Percentiles rank a stretch among this genome's conserved stretches.
Evolutionary conservation across 2,888 invertebrate species (phyloP).

Genomic region (Polyommatus icarus): DNA sequence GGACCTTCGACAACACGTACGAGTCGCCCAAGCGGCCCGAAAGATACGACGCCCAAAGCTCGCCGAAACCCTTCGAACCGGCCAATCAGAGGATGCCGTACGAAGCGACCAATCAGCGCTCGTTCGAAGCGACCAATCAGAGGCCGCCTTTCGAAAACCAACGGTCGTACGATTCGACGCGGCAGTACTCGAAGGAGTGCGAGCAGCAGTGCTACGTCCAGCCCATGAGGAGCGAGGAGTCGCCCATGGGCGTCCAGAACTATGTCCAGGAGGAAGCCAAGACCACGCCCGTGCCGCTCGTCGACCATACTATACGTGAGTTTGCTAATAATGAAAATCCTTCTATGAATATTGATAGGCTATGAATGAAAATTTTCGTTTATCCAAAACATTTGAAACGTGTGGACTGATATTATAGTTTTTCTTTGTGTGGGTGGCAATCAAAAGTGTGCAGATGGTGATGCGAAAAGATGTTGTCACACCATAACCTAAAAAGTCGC

Average conservation of each 20-base stretch:
- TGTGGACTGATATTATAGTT: too few species aligned
- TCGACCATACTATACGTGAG: conserved; percentile 62
- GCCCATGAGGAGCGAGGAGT: conserved; percentile 55
- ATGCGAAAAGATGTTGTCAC: too few species aligned
- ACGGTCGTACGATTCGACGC: conserved; percentile 40
- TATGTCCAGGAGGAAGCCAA: conserved; percentile 50
- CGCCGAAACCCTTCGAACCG: conserved; percentile 27
- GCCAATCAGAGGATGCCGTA: conserved; percentile 36
- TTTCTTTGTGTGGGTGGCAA: too few species aligned
- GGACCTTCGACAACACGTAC: conserved; percentile 37
- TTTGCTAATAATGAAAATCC: conserved; percentile 34
- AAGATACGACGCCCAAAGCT: conserved; percentile 35
- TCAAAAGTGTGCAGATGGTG: too few species aligned
- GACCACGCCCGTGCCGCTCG: conserved; percentile 48
- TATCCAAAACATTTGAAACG: too few species aligned
- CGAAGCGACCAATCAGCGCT: conserved; percentile 44
- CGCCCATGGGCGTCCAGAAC: conserved; percentile 38
- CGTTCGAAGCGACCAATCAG: conserved; percentile 43
- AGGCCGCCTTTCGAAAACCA: conserved; percentile 39
- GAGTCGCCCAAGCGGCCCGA: conserved; percentile 32
- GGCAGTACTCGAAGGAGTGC: conserved; percentile 39
- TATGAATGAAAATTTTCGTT: too few species aligned
- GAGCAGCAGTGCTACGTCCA: conserved; percentile 48
- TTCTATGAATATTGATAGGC: too few species aligned
- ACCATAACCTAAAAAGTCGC: too few species aligned